These are phyloP conservation scores for Forbesichthys papilliferus DNA, from an alignment of 2,113 vertebrate species.

Conservation along the genomic window DNA sequence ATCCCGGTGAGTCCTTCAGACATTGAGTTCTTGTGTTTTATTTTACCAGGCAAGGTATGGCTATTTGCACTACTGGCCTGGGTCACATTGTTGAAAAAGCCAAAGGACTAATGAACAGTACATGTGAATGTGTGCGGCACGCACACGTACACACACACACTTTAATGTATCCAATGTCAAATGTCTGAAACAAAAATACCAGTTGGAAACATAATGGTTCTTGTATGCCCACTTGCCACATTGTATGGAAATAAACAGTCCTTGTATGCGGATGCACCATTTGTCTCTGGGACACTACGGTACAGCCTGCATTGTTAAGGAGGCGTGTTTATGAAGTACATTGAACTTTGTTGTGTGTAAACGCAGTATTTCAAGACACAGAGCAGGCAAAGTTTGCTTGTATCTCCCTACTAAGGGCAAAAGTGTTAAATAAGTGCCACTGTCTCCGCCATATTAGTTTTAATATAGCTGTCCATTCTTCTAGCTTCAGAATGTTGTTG, in stretches of 20 bases:
- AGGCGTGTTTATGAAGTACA: too few relatives aligned
- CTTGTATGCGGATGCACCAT: too few relatives aligned
- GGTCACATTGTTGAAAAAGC: neutral
- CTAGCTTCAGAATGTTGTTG: neutral
- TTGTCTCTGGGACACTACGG: neutral
- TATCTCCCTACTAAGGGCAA: neutral
- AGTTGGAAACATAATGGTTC: too few relatives aligned
- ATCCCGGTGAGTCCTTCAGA: constrained; percentile 86
- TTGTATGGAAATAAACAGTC: too few relatives aligned
- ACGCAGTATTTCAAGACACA: constrained; percentile 8
- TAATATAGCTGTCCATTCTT: neutral
- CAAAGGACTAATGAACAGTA: neutral
- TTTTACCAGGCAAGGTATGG: neutral
- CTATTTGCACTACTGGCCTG: neutral
- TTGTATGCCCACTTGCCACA: too few relatives aligned
- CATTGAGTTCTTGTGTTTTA: neutral
- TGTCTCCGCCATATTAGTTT: neutral
- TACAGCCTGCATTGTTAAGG: neutral
- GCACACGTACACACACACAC: too few relatives aligned
- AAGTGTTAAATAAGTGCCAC: neutral
- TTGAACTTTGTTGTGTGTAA: constrained; percentile 26
- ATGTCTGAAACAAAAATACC: too few relatives aligned
- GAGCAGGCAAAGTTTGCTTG: neutral
- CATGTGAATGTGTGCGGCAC: too few relatives aligned
- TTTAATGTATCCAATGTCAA: too few relatives aligned